These are phyloP conservation scores for Ptychoptera albimana DNA, from an alignment of 2,888 invertebrate genomes.

Conservation along the genomic window DNA sequence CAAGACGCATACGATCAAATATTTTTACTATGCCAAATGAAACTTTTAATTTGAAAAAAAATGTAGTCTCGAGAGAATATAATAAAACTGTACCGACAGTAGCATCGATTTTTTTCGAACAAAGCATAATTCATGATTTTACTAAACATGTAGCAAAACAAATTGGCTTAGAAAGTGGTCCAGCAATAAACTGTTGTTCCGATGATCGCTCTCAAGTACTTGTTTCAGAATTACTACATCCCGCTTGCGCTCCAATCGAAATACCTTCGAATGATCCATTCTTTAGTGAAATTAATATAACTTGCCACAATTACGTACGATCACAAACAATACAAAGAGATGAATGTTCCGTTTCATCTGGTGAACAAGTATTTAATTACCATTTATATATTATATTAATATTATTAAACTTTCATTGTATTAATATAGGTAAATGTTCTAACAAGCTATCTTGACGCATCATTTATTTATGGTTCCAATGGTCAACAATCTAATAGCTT, in stretches of 20 bases:
- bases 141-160: not conserved
- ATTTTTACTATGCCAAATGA: not conserved
- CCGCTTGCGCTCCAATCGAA: slow-evolving; percentile 42
- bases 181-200: slow-evolving; percentile 37
- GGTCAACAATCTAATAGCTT: slow-evolving; percentile 45
- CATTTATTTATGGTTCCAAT: slow-evolving; percentile 65
- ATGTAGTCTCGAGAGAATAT: no score
- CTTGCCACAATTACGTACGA: slow-evolving; percentile 43
- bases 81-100: slow-evolving; percentile 1
- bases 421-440: slow-evolving; percentile 8
- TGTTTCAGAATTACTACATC: slow-evolving; percentile 33
- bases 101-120: slow-evolving; percentile 6
- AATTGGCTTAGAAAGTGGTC: not conserved
- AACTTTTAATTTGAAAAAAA: no score
- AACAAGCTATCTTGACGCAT: slow-evolving; percentile 49
- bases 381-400: no score
- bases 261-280: slow-evolving; percentile 39
- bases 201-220: slow-evolving; percentile 31
- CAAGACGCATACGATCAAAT: slow-evolving; percentile 32
- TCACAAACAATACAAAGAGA: slow-evolving; percentile 38
- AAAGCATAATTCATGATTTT: slow-evolving; percentile 7
- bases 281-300: slow-evolving; percentile 32
- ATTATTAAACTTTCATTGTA: no score
- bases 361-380: slow-evolving; percentile 35
- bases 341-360: slow-evolving; percentile 39